Base-by-base conservation (phyloP, 2,888 invertebrate genomes). In the Meteorus colon region DNA sequence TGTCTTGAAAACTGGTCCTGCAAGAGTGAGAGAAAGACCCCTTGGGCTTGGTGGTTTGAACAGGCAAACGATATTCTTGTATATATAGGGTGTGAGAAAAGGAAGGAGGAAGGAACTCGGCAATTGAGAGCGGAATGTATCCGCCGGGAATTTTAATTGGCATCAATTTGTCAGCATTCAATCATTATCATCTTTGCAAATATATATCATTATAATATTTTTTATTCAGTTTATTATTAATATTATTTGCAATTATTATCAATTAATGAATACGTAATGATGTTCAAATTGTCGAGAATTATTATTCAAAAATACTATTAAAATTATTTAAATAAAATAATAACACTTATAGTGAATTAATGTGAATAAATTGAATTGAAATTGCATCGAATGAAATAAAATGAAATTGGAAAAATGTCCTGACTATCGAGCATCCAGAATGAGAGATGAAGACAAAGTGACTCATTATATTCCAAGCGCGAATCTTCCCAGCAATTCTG, bases 81-180 rank as follows among this genome's bases (percentile, higher is more conserved):
- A 12, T 73, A 78, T 51, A 55, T 72, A 70, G 77, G 80, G 77
- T 76, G 75, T 71, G 76, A 73, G 73, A 75, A 75, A 76, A 77
- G 72, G 45, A 73, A 63, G 74, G 77, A 73, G 60, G 55, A 29
- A 59, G 37, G 62, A 73, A 63, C 65, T 37, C 16, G 16, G 14
- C 66, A 45, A 70, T 70, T 65, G 45, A 59, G 68, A 29, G 73
- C 34, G 59, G 55, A 19, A 55, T 71, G 59, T 69, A 68, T 63
- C 27, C 67, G 63, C 76, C 79, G 74, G 82, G 85, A 85, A 86
- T 86, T 86, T 86, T 86, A 85, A 86, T 86, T 85, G 85, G 84
- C 80, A 80, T 79, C 84, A 84, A 86, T 85, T 86, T 85, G 84
- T 85, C 85, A 78, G 55, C 66, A 59, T 59, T 63, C 62, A 24